Conservation (phyloP, 1,140 invertebrate species). For the Venturia canescens region DNA sequence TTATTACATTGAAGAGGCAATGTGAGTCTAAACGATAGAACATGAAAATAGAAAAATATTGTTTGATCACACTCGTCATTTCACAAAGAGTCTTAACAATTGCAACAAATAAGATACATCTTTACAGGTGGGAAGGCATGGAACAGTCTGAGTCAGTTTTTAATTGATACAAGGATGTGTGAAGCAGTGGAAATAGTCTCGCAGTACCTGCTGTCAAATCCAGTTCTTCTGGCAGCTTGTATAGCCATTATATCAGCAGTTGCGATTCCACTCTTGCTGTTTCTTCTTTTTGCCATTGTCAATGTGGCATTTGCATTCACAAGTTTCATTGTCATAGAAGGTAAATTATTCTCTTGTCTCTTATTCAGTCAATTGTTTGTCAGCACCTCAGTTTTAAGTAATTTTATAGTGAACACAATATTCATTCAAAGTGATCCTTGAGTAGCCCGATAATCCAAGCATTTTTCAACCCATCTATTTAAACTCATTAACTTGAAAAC, state of each 20-base stretch:
- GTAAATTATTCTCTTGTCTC: too few species aligned
- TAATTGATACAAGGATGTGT: slow-evolving; percentile 43
- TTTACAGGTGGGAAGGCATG: slow-evolving; percentile 44
- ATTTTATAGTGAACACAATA: too few species aligned
- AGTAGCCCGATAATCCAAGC: too few species aligned
- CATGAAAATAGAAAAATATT: neutral
- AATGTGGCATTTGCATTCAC: slow-evolving; percentile 49
- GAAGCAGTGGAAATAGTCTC: slow-evolving; percentile 30
- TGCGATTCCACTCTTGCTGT: slow-evolving; percentile 43
- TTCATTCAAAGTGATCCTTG: too few species aligned
- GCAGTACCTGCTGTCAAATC: slow-evolving; percentile 47
- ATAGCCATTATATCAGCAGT: slow-evolving; percentile 33
- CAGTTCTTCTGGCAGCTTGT: slow-evolving; percentile 42
- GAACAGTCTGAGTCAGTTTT: slow-evolving; percentile 41
- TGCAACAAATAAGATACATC: neutral
- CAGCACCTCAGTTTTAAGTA: too few species aligned
- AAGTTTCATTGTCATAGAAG: slow-evolving; percentile 48
- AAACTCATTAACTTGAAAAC: neutral
- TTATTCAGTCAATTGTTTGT: too few species aligned
- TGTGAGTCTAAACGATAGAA: neutral
- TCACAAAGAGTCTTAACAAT: too few species aligned
- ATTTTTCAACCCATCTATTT: too few species aligned
- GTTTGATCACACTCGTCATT: too few species aligned
- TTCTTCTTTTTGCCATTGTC: slow-evolving; percentile 42
- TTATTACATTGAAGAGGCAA: slow-evolving; percentile 20